These are phyloP conservation scores for Callyntrura guangdongensis DNA, from an alignment of 2,888 invertebrate genomes.

Conservation along the genomic window DNA sequence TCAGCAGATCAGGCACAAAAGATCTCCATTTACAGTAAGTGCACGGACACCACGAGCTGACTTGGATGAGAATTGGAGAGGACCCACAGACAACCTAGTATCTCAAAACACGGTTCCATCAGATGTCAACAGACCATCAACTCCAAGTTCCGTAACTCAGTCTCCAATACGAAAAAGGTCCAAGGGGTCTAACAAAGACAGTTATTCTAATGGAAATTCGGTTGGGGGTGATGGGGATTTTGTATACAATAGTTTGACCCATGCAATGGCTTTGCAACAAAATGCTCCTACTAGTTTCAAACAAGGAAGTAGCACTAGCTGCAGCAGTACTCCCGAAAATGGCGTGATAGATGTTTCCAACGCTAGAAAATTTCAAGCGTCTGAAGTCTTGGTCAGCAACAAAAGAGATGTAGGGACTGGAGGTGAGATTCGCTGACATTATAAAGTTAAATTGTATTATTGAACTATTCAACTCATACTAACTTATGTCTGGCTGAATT, in stretches of 20 bases:
- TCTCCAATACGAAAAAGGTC: slow-evolving; percentile 72
- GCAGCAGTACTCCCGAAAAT: too few species aligned
- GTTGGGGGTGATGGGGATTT: slow-evolving; percentile 69
- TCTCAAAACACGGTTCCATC: not conserved
- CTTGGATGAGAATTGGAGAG: slow-evolving; percentile 73
- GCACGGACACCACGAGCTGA: slow-evolving; percentile 64
- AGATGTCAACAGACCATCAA: not conserved
- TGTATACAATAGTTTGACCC: slow-evolving; percentile 71
- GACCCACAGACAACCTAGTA: not conserved
- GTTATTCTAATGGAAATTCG: not conserved
- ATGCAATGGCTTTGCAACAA: slow-evolving; percentile 71
- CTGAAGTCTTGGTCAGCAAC: slow-evolving; percentile 69
- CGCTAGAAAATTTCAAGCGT: slow-evolving; percentile 48
- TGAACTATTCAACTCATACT: not conserved
- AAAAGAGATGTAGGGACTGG: slow-evolving; percentile 74
- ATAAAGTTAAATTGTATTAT: not conserved
- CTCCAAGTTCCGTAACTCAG: slow-evolving; percentile 54
- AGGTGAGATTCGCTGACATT: slow-evolving; percentile 41
- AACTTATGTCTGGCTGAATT: not conserved
- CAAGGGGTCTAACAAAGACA: slow-evolving; percentile 61
- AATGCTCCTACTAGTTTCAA: slow-evolving; percentile 17
- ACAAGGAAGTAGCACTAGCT: not conserved
- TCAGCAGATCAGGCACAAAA: slow-evolving; percentile 57
- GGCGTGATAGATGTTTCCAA: slow-evolving; percentile 26
- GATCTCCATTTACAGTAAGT: slow-evolving; percentile 70